Evolutionary conservation across 2,888 invertebrate genomes (phyloP), one percentile per base, ranked within the genome.

Genomic region (Conops quadrifasciatus): DNA sequence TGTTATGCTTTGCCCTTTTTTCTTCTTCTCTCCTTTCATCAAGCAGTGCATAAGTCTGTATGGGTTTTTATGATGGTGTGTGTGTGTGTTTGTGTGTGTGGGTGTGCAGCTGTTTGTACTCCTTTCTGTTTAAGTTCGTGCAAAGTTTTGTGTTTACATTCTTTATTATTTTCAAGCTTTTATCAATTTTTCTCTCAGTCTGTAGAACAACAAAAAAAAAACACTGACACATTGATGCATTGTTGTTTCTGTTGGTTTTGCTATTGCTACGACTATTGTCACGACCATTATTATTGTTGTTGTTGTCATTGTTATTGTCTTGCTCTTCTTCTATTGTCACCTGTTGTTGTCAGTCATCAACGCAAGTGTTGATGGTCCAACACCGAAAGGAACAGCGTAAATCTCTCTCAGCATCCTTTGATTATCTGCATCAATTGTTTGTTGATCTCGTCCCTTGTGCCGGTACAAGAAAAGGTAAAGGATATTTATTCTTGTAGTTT

Each of bases 201-300:
- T 59, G 28, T 65, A 56, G 45, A 24, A 70, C 56, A 62, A 51
- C 62, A 58, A 28, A 19, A n/a, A n/a, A n/a, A n/a, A n/a, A n/a
- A n/a, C n/a, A 67, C 26, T 43, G 53, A 43, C 36, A 36, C 19
- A 15, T n/a, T n/a, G 45, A 21, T 28, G 63, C 67, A 49, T 60
- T 26, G 26, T 15, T 59, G n/a, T 43, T 68, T 56, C 47, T 45
- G 58, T 59, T 16, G 49, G 47, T 49, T 51, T 16, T 65, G 13
- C 19, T 63, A 59, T 26, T 58, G 43, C 15, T 43, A 15, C 49
- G 59, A 28, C 47, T 45, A 63, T 24, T 19, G 45, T 16, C 24
- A 15, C 43, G 45, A n/a, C 26, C n/a, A 16, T 19, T 56, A 21
- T 26, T 66, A 49, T 66, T 56, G 7, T 24, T 19, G 28, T 5